Conservation (phyloP, 2,888 invertebrate species). For the Oligia strigilis region DNA sequence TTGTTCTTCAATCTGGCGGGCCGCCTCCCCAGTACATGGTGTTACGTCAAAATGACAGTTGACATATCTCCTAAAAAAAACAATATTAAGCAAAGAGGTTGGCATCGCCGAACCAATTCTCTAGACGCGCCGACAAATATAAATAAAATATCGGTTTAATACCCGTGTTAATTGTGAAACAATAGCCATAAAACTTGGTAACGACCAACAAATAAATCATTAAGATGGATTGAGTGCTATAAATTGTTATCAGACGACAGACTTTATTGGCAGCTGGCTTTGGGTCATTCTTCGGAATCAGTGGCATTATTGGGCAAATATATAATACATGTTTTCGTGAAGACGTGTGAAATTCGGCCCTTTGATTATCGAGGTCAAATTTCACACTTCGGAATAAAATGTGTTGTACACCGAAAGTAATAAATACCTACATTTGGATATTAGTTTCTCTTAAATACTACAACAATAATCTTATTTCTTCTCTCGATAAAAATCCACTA, state of each 20-base stretch:
- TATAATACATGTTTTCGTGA: neutral
- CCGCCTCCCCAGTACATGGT: too few species aligned
- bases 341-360: neutral
- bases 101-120: too few species aligned
- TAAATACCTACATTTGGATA: neutral
- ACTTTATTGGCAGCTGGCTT: conserved; percentile 53
- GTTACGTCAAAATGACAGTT: too few species aligned
- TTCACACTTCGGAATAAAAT: neutral
- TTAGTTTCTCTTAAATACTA: neutral
- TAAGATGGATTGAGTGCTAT: conserved; percentile 46
- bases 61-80: too few species aligned
- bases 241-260: conserved; percentile 41
- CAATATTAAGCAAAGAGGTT: too few species aligned
- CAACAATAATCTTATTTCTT: neutral
- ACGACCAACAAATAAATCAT: conserved; percentile 59
- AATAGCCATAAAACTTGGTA: conserved; percentile 55
- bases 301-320: conserved; percentile 18
- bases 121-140: neutral
- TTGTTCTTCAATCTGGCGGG: too few species aligned
- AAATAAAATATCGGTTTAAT: conserved; percentile 38
- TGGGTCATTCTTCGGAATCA: conserved; percentile 23
- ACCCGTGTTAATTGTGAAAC: conserved; percentile 50
- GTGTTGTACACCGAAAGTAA: neutral
- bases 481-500: too few species aligned
- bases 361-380: neutral